phyloP scores from a whole-genome alignment of 2,113 vertebrate genomes.

The Erpornis zantholeuca region DNA sequence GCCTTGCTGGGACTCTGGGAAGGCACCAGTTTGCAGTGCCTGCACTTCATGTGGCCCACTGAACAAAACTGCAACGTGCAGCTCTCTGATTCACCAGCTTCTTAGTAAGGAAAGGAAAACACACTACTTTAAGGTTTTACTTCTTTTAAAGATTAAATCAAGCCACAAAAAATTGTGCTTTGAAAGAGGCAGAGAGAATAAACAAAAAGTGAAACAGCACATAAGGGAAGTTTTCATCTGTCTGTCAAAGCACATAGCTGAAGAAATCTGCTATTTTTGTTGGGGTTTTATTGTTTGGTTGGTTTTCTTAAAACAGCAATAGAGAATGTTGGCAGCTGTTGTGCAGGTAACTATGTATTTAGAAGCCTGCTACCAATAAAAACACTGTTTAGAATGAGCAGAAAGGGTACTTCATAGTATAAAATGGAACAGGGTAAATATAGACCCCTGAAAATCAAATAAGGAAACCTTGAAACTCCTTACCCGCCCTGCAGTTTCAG shows the following conservation, averaged over 20 bases:
- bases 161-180: background rate
- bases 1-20: background rate
- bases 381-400: background rate
- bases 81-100: background rate
- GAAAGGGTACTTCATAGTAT: conserved; percentile 16
- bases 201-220: background rate
- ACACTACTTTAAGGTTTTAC: background rate
- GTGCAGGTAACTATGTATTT: background rate
- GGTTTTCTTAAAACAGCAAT: background rate
- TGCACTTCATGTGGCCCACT: background rate
- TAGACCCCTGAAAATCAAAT: conserved; percentile 51
- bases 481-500: conserved; percentile 16
- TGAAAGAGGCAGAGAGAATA: background rate
- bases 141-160: background rate
- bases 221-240: background rate
- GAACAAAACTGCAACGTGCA: background rate
- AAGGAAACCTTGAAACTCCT: conserved; percentile 44
- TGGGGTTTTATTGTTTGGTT: background rate
- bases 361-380: conserved; percentile 18
- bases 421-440: conserved; percentile 26
- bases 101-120: background rate
- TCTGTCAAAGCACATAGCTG: background rate
- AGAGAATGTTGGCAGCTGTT: background rate
- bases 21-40: background rate
- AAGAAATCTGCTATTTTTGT: background rate